These are phyloP conservation scores for Sinocyclocheilus maitianheensis DNA, from an alignment of 2,113 vertebrate species.

Conservation along the genomic window DNA sequence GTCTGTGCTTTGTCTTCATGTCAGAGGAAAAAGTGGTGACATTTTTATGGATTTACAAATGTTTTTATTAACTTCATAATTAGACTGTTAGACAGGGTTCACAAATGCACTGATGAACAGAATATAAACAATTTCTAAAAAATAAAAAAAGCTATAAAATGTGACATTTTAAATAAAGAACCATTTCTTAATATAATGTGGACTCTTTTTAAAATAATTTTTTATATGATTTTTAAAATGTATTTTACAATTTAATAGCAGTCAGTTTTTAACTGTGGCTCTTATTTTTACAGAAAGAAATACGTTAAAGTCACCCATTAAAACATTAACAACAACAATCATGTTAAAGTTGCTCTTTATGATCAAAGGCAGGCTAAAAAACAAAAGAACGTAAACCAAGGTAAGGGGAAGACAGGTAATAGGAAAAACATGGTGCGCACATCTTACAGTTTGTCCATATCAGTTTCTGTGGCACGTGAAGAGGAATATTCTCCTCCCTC, in stretches of 20 bases:
- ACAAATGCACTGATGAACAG: too few species aligned
- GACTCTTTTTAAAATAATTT: too few species aligned
- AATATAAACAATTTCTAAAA: too few species aligned
- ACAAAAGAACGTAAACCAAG: not conserved
- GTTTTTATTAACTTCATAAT: too few species aligned
- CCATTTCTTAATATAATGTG: too few species aligned
- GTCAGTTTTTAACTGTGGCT: not conserved
- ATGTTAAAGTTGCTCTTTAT: slow-evolving; percentile 34
- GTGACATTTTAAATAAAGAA: too few species aligned
- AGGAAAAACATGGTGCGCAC: slow-evolving; percentile 49
- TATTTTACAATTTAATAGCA: not conserved
- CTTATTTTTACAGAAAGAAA: not conserved
- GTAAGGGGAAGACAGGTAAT: not conserved
- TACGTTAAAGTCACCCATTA: not conserved
- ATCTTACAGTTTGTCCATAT: slow-evolving; percentile 56
- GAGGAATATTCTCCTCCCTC: slow-evolving; percentile 46
- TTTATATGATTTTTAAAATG: not conserved
- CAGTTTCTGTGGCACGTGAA: slow-evolving; percentile 51
- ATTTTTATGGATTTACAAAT: not conserved
- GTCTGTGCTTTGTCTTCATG: not conserved
- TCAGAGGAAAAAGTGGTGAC: not conserved
- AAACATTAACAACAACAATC: not conserved
- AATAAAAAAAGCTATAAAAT: too few species aligned
- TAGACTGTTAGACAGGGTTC: too few species aligned
- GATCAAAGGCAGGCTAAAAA: slow-evolving; percentile 42